Evolutionary conservation across 2,888 invertebrate species (phyloP).

Genomic region (Syritta pipiens): DNA sequence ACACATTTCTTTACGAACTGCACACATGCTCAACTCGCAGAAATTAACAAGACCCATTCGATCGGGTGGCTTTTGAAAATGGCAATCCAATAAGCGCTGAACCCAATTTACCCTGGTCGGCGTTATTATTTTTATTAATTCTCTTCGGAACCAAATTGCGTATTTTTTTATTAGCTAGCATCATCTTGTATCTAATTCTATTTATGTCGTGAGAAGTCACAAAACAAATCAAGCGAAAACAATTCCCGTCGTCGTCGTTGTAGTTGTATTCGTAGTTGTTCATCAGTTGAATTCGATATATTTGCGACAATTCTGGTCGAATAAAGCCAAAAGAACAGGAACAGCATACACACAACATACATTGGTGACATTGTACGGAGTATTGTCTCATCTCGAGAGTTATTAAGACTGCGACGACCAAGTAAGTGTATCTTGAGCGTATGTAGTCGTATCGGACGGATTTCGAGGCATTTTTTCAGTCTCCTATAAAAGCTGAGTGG

Average conservation of each 20-base stretch:
- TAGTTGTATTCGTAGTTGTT: too few relatives aligned
- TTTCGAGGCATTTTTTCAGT: conserved; percentile 11
- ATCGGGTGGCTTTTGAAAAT: conserved; percentile 46
- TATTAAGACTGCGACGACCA: conserved; percentile 43
- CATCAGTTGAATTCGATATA: conserved; percentile 22
- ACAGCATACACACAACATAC: conserved; percentile 6
- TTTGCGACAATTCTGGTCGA: conserved; percentile 43
- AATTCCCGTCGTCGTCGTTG: too few relatives aligned
- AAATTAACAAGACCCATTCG: conserved; percentile 18
- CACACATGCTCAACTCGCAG: neutral
- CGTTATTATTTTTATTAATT: conserved; percentile 41
- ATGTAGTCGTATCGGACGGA: conserved; percentile 2
- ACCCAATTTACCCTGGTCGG: conserved; percentile 45
- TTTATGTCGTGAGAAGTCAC: conserved; percentile 68
- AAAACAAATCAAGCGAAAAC: conserved; percentile 69
- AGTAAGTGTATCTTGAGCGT: conserved; percentile 44
- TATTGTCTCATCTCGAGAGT: conserved; percentile 61
- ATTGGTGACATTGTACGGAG: conserved; percentile 52
- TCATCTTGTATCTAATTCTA: conserved; percentile 62
- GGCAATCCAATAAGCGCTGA: conserved; percentile 50
- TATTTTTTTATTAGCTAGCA: conserved; percentile 56
- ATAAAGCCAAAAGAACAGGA: conserved; percentile 22
- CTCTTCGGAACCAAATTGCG: conserved; percentile 51
- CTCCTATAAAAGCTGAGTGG: conserved; percentile 59
- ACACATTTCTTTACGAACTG: conserved; percentile 17